Evolutionary conservation across 1,140 invertebrate species (phyloP).

Genomic region (Grapholita molesta): DNA sequence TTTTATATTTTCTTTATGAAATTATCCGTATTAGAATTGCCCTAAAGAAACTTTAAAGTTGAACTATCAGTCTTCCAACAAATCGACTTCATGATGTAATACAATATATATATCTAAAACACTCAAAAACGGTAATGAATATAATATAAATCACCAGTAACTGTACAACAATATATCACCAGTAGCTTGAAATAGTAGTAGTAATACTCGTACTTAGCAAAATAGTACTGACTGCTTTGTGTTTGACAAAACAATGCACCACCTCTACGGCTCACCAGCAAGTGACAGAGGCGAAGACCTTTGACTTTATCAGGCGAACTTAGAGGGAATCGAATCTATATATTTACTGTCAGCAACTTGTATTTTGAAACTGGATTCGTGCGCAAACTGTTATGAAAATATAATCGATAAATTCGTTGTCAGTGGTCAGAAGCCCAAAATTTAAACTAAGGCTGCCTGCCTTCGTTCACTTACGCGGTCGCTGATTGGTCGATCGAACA

Average conservation of each 20-base stretch:
- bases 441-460: not conserved
- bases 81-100: too few species aligned
- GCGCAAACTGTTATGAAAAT: not conserved
- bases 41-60: too few species aligned
- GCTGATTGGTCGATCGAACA: slow-evolving; percentile 32
- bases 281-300: not conserved
- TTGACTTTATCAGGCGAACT: not conserved
- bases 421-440: not conserved
- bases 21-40: too few species aligned
- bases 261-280: not conserved
- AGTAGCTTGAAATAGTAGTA: too few species aligned
- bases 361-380: not conserved
- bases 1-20: too few species aligned
- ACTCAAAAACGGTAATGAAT: too few species aligned
- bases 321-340: not conserved
- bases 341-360: not conserved
- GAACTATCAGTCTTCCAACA: too few species aligned
- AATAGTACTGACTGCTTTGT: not conserved
- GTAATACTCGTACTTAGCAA: too few species aligned
- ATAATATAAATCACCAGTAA: too few species aligned
- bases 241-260: not conserved
- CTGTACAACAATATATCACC: too few species aligned
- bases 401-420: not conserved
- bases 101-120: too few species aligned
- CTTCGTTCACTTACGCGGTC: not conserved